Base-by-base conservation (phyloP, 2,797 vertebrate genomes). In the Toxotes lorentzi region DNA sequence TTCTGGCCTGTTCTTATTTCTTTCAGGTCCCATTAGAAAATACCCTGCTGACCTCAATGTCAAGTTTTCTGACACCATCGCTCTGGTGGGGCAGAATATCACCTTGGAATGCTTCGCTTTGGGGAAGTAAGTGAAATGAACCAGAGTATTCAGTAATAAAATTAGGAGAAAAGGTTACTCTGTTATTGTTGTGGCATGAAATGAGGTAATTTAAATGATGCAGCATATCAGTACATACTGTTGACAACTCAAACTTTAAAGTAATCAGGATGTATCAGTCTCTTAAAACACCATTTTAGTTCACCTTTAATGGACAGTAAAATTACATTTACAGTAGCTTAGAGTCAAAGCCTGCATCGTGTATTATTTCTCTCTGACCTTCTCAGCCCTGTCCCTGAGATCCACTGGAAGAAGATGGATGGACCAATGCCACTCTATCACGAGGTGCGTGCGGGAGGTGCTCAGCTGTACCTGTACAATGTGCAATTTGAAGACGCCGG, bases 101-200 rank as follows among this genome's bases (percentile, higher is more conserved):
- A 98, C 97, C 0, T 89, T 99, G 88, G 98, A 99, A 81, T 99
- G 98, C 89, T 99, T 99, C 73, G 98, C 98, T 48, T 95, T 99
- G 92, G 98, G 98, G 70, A 99, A 99, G 98, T 99, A 95, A 97
- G 97, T 96, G 47, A 47, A 45, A 58, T 10, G 0, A n/a, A 35
- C 4, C n/a, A n/a, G n/a, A n/a, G n/a, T n/a, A n/a, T n/a, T 70
- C 45, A 34, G 23, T 34, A n/a, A 57, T 53, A 5, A 45, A 62
- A 59, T n/a, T 17, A 47, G 1, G 38, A 51, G 51, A 14, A 60
- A 50, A 48, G 5, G 5, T 65, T 48, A 6, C 9, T 27, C 17
- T 68, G 43, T 50, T 59, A 10, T 50, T 72, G 34, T n/a, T 47
- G 14, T 16, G 51, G 51, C 14, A 30, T 54, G 51, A 54, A 30